Evolutionary conservation across 2,888 invertebrate species (phyloP).

Genomic region (Amorpha juglandis): DNA sequence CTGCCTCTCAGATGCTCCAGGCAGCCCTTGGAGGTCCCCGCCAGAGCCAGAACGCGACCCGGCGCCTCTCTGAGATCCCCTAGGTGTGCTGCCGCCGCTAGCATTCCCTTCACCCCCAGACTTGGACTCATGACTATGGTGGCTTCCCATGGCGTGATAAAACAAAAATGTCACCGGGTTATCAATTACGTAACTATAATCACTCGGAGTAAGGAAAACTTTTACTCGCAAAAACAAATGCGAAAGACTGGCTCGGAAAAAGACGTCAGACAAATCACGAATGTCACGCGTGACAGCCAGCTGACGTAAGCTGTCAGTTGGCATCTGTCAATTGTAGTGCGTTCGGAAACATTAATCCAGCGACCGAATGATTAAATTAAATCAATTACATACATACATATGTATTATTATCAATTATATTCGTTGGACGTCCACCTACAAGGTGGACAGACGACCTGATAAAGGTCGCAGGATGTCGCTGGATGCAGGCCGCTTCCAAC

Average conservation of each 20-base stretch:
- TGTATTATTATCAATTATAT: no score
- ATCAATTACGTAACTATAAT: constrained; percentile 39
- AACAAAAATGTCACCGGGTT: constrained; percentile 27
- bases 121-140: constrained; percentile 68
- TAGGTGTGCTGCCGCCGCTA: constrained; percentile 70
- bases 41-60: constrained; percentile 86
- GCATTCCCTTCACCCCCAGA: constrained; percentile 58
- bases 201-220: constrained; percentile 30
- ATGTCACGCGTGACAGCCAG: constrained; percentile 36
- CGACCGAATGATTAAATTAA: neutral
- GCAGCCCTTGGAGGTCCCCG: constrained; percentile 86
- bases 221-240: constrained; percentile 36
- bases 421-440: no score
- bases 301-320: constrained; percentile 29
- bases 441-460: no score
- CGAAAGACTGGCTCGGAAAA: constrained; percentile 14
- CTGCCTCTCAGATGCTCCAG: constrained; percentile 72
- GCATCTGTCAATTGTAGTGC: neutral
- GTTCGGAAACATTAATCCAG: constrained; percentile 1
- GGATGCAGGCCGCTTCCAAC: no score
- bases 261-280: neutral
- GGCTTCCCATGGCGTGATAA: constrained; percentile 62
- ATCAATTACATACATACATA: neutral
- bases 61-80: constrained; percentile 75
- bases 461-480: no score